phyloP scores from a whole-genome alignment of 2,113 vertebrate genomes.

The Gadus chalcogrammus region DNA sequence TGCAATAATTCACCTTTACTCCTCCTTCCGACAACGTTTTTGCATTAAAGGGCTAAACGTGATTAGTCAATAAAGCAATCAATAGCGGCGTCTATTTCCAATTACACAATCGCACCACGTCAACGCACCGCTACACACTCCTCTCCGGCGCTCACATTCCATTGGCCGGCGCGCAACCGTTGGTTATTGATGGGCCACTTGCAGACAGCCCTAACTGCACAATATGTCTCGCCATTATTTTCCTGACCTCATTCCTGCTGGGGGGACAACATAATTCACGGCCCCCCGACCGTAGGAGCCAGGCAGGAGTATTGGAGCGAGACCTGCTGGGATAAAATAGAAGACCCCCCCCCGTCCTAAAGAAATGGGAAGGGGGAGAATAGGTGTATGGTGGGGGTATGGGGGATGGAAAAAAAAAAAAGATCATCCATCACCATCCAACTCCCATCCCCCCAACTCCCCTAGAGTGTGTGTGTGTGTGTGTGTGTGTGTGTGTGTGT shows the following conservation, averaged over 20 bases:
- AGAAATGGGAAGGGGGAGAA: constrained; percentile 22
- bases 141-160: constrained; percentile 33
- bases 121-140: constrained; percentile 1
- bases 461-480: no score
- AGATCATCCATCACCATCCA: constrained; percentile 71
- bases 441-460: background rate
- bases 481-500: constrained; percentile 8
- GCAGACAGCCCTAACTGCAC: constrained; percentile 61
- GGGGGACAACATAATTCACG: constrained; percentile 64
- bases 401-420: constrained; percentile 51
- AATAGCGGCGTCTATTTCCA: constrained; percentile 33
- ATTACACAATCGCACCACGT: constrained; percentile 1
- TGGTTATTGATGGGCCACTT: constrained; percentile 67
- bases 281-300: no score
- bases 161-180: constrained; percentile 47
- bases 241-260: constrained; percentile 73
- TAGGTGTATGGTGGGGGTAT: background rate
- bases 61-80: constrained; percentile 30
- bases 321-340: constrained; percentile 32
- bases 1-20: constrained; percentile 10
- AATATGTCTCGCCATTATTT: constrained; percentile 63
- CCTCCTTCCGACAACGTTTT: constrained; percentile 15
- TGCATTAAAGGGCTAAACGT: constrained; percentile 22
- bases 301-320: constrained; percentile 46
- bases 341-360: constrained; percentile 13